phyloP scores from a whole-genome alignment of 2,113 vertebrate genomes.

The Cichladusa arquata region DNA sequence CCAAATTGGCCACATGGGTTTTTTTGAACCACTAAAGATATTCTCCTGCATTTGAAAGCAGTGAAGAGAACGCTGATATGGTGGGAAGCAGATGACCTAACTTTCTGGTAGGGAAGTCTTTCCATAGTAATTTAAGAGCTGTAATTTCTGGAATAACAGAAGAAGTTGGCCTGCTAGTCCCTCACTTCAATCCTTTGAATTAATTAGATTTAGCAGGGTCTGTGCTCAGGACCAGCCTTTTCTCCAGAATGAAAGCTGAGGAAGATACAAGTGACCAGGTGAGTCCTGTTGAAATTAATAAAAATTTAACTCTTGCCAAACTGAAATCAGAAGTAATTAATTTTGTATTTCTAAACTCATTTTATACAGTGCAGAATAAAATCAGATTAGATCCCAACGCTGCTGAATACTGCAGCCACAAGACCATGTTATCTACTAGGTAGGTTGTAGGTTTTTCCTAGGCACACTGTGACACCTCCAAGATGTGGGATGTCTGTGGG shows the following conservation, averaged over 20 bases:
- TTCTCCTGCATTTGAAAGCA: not conserved
- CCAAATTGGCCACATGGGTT: fast-evolving
- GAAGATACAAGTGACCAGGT: not conserved
- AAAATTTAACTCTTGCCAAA: not conserved
- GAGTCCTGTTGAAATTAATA: not conserved
- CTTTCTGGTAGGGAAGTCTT: not conserved
- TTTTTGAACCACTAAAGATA: not conserved
- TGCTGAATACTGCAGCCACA: not conserved
- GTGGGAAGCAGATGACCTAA: not conserved
- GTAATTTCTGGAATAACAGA: not conserved
- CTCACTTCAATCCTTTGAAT: not conserved
- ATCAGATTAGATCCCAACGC: not conserved
- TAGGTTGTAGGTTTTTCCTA: not conserved
- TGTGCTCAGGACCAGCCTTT: not conserved
- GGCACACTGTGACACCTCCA: not conserved
- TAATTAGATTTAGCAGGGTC: not conserved
- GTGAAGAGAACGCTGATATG: not conserved
- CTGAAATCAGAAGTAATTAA: not conserved
- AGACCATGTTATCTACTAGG: fast-evolving
- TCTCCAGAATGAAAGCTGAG: not conserved
- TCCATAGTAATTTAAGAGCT: not conserved
- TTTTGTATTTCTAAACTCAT: not conserved
- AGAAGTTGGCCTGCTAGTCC: fast-evolving
- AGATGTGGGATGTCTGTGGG: not conserved
- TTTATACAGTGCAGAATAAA: not conserved